Evolutionary conservation across 2,797 vertebrate species (phyloP).

Genomic region (Emydoidea blandingii): DNA sequence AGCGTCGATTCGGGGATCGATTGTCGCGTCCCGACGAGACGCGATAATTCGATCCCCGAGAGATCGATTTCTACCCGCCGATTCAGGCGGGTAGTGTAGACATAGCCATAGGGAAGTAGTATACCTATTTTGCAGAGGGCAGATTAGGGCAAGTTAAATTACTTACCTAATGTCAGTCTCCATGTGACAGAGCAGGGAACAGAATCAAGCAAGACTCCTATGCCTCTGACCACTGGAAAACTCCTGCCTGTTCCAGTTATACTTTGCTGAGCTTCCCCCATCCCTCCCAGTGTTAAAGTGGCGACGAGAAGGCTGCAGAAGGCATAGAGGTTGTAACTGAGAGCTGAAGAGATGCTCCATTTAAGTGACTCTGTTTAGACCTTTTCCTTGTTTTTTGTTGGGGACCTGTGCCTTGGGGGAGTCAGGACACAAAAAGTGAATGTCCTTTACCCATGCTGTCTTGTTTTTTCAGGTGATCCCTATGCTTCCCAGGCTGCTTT

Average conservation of each 20-base stretch:
- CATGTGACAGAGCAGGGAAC: neutral
- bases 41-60: too few relatives aligned
- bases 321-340: neutral
- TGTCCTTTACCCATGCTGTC: neutral
- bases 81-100: too few relatives aligned
- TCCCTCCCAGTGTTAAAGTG: neutral
- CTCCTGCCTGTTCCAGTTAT: neutral
- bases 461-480: conserved; percentile 90
- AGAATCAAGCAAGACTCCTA: neutral
- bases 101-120: neutral
- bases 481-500: conserved; percentile 95
- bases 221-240: neutral
- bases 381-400: neutral
- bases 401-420: neutral
- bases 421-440: neutral
- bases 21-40: too few relatives aligned
- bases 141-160: neutral
- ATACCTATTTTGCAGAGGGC: neutral
- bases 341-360: neutral
- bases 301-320: conserved; percentile 3
- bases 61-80: too few relatives aligned
- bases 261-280: neutral
- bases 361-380: neutral
- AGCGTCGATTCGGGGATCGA: too few relatives aligned
- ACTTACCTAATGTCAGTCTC: neutral